These are phyloP conservation scores for Mimumesa dahlbomi DNA, from an alignment of 2,888 invertebrate genomes.

Conservation along the genomic window DNA sequence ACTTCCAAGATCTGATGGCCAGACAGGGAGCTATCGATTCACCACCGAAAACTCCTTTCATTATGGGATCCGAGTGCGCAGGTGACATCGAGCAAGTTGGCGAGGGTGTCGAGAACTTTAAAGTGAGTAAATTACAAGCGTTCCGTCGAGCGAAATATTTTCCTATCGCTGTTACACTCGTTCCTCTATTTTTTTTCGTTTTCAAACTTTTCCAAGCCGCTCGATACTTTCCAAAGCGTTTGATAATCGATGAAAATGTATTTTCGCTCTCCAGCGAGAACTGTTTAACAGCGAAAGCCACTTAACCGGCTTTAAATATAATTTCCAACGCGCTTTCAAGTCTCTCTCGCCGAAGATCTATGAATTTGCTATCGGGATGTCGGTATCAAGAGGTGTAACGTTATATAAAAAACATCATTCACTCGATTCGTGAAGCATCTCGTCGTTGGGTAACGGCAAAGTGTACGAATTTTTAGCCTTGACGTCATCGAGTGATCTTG, in stretches of 20 bases:
- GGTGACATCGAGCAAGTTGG: conserved; percentile 90
- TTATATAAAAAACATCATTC: too few relatives aligned
- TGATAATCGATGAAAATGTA: too few relatives aligned
- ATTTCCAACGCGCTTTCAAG: conserved; percentile 1
- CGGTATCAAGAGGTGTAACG: not conserved
- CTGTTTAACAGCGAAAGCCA: conserved; percentile 1
- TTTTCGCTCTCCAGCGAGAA: not conserved
- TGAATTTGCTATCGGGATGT: conserved; percentile 10
- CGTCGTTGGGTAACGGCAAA: not conserved
- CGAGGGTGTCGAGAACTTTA: conserved; percentile 89
- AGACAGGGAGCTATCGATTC: conserved; percentile 93
- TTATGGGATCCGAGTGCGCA: conserved; percentile 93
- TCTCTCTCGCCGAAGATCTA: conserved; percentile 4
- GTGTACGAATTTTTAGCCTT: not conserved
- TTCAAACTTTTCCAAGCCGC: too few relatives aligned
- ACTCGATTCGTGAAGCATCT: too few relatives aligned
- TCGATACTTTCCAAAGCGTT: too few relatives aligned
- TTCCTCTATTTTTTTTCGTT: too few relatives aligned
- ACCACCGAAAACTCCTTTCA: conserved; percentile 93
- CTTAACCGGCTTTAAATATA: not conserved
- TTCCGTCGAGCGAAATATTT: too few relatives aligned
- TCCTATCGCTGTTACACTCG: too few relatives aligned
- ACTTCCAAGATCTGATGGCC: conserved; percentile 94
- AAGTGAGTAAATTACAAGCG: conserved; percentile 84
- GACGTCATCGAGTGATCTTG: not conserved